phyloP scores from a whole-genome alignment of 2,888 invertebrate genomes.

The Anagyrus pseudococci region DNA sequence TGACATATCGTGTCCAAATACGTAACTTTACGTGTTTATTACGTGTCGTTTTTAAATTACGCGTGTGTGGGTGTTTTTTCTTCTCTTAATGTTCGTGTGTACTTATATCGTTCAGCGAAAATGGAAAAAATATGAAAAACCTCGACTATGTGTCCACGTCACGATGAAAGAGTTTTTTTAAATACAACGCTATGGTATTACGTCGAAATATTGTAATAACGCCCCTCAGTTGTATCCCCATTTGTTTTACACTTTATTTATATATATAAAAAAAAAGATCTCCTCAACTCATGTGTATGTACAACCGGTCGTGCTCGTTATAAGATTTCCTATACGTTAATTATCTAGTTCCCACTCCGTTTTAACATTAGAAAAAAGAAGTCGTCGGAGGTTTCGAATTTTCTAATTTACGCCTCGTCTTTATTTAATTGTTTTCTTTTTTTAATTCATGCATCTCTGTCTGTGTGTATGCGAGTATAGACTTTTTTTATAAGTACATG shows the following conservation, averaged over 20 bases:
- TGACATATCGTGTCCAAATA: constrained; percentile 21
- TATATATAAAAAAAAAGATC: constrained; percentile 27
- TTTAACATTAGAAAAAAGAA: constrained; percentile 33
- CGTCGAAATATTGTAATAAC: constrained; percentile 25
- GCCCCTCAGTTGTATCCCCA: not conserved
- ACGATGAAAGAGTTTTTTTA: constrained; percentile 24
- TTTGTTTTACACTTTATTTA: constrained; percentile 8
- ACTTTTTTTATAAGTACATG: no score
- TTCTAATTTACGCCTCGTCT: not conserved
- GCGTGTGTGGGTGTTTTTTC: constrained; percentile 11
- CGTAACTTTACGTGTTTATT: constrained; percentile 9
- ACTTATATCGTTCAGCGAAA: constrained; percentile 22
- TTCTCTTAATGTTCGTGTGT: constrained; percentile 7
- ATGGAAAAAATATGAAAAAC: constrained; percentile 35
- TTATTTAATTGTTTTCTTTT: no score
- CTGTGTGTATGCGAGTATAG: no score
- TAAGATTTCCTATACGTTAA: constrained; percentile 26
- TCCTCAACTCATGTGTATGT: constrained; percentile 30
- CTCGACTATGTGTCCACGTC: constrained; percentile 26
- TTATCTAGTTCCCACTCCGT: constrained; percentile 25
- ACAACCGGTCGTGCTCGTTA: constrained; percentile 36
- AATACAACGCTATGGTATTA: constrained; percentile 18
- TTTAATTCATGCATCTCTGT: no score
- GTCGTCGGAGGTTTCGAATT: constrained; percentile 24
- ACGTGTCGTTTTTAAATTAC: constrained; percentile 1